Evolutionary conservation across 1,140 invertebrate genomes (phyloP), one percentile per base, ranked within the genome.

Genomic region (Spodoptera litura): DNA sequence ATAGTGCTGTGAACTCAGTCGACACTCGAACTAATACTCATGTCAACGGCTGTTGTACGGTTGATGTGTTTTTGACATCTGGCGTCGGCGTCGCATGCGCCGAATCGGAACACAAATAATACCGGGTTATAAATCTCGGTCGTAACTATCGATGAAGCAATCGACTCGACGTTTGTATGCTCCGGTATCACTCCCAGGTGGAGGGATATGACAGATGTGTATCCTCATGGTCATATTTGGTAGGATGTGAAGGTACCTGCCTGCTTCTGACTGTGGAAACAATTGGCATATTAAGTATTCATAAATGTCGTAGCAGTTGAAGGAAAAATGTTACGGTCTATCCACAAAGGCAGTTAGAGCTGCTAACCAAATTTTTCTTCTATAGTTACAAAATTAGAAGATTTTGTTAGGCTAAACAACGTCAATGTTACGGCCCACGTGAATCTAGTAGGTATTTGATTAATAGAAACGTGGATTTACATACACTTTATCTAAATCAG

Each of bases 51-150:
- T 66, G 27, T 68, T 79, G 78, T 80, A 20, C 44, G 51, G 51
- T 58, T 80, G 73, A 71, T 53, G 49, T 31, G 44, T 44, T 64
- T 80, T 78, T 75, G 80, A 81, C 76, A 81, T 81, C 70, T 78
- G 76, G 80, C 79, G 27, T 52, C 70, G 55, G 59, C 79, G 27
- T 52, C 70, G 55, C 68, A 51, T 68, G 79, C 68, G 38, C 70
- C 74, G 72, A 76, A 44, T 78, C 71, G 58, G 27, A 71, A 77
- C 56, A 72, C 68, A 68, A 80, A 72, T 80, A 62, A 52, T 55
- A 59, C n/a, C 13, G 56, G 6, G 20, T 58, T n/a, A 80, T 80
- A 80, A 80, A 80, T 80, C 74, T 56, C 11, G 12, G 20, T 58
- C 44, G 75, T 70, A 78, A 68, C 62, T 68, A 78, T 59, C 64